Evolutionary conservation across 1,140 invertebrate genomes (phyloP), one percentile per base, ranked within the genome.

Genomic region (Marisa cornuarietis): DNA sequence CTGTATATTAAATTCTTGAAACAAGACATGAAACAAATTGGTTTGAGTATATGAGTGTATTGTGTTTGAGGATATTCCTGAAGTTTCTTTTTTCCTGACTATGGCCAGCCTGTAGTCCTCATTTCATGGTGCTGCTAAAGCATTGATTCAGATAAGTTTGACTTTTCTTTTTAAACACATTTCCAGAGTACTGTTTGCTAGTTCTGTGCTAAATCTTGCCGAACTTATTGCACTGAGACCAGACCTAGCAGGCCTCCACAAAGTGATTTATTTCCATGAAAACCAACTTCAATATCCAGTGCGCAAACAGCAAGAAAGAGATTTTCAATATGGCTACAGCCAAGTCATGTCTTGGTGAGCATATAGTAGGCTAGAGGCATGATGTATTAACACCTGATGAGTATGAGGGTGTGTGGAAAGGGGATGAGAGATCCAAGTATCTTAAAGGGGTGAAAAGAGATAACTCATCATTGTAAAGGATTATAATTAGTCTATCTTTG

Each of bases 261-360:
- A 95, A 90, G 92, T 95, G 61, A 87, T 95, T 4, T 96, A 95
- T 87, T 95, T 96, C 85, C 95, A 96, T 90, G 95, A 96, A 91
- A 96, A 96, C 88, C 95, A 96, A 88, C 88, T 96, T 49, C 90
- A 93, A 0, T 96, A 95, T 91, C 95, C 95, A 3, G 93, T 95
- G 16, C 89, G 92, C 79, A 92, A 94, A 79, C 91, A 93, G 7
- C 93, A 95, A 84, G 92, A 94, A 58, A 89, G 95, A 83, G 95
- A 96, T 86, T 95, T 95, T 83, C 95, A 96, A 87, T 95, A 94
- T 91, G 94, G 94, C 1, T 94, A 95, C 75, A 95, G 95, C 91
- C 94, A 95, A 89, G 94, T 96, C 72, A 87, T 94, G 26, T 93
- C 94, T 63, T 93, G 94, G 94, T 95, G 91, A 86, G 88, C 49